Base-by-base conservation (phyloP, 2,888 invertebrate species). In the Cosmopolites sordidus region DNA sequence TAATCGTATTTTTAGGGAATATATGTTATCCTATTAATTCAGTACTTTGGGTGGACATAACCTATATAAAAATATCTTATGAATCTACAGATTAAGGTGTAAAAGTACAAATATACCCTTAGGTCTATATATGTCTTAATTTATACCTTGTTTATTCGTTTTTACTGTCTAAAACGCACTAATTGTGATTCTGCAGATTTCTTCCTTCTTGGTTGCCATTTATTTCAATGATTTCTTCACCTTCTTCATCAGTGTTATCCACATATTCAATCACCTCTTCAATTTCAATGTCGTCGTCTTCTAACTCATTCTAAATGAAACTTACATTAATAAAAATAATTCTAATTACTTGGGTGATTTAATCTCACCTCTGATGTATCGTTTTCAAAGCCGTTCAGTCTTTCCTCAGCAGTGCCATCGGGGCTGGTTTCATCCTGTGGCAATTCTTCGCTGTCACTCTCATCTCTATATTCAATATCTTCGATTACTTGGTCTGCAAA, bases 221-320 rank as follows among this genome's bases (percentile, higher is more conserved):
- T 4, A 58, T 51, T 55, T 66, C 63, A 29, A 63, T 54, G 15
- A 62, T 58, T 50, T 64, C 64, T 29, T 61, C 58, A 6, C 59
- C 59, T 22, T 60, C 60, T 11, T 64, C 62, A n/a, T 62, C 60
- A 33, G 57, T 60, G 40, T 64, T 63, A 14, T 60, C 62, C 15
- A 62, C 58, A 51, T 61, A 51, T 51, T 61, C 57, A 18, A 60
- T 60, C 22, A 60, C 57, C 51, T 61, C 60, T 49, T 54, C 68
- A 41, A 58, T 58, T 45, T 62, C 60, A 66, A 22, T 60, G 37
- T 61, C 61, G 46, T 57, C 56, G 48, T 63, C 58, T 4, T 33
- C 33, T 5, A 33, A n/a, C 11, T 33, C 33, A 12, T 33, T 33
- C 33, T 33, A 12, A 27, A n/a, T n/a, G 22, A 33, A 33, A 22